Base-by-base conservation (phyloP, 1,140 invertebrate genomes). In the Teleopsis dalmanni region DNA sequence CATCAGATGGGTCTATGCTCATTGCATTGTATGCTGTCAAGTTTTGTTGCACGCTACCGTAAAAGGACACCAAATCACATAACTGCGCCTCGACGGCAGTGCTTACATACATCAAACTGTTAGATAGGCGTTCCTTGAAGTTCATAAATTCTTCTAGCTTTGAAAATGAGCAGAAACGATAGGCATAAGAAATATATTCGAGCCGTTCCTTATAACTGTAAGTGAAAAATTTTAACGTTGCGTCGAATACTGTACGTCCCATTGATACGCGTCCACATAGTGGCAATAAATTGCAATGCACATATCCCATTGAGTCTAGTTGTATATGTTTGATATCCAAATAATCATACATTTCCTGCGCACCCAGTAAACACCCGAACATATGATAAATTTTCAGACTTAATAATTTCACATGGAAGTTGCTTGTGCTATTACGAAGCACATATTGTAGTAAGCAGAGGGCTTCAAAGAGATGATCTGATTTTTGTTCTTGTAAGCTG, bases 241-340 rank as follows among this genome's bases (percentile, higher is more conserved):
- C 72, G 55, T 83, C 81, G 54, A 85, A 82, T 29, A 83, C 76
- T 46, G 76, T 72, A 5, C 76, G 72, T 21, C 83, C 83, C 23
- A 81, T 72, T 1, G 77, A 72, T 58, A 84, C 82, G 37, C 85
- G 78, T 6, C 83, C 88, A 18, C 81, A 76, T 37, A 83, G 73
- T 4, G 80, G 74, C 47, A 92, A 74, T 50, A 87, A 77, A 53
- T 83, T 82, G 45, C 81, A 81, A 67, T 91, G 83, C 44, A 91
- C 73, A 73, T 91, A 87, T 41, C 91, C 86, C 58, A 97, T 73
- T 1, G 92, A 91, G 73, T 96, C 91, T 64, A 95, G 75, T 67
- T 97, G 94, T 52, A 97, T 83, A 72, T 96, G 91, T 75, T 98
- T 98, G 41, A 93, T 80, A 60, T 97, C 93, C 63, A 97, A 72